Evolutionary conservation across 30 jellyfish, hydroid and myxozoan genomes (phyloP).

Genomic region (Aurelia sp.): DNA sequence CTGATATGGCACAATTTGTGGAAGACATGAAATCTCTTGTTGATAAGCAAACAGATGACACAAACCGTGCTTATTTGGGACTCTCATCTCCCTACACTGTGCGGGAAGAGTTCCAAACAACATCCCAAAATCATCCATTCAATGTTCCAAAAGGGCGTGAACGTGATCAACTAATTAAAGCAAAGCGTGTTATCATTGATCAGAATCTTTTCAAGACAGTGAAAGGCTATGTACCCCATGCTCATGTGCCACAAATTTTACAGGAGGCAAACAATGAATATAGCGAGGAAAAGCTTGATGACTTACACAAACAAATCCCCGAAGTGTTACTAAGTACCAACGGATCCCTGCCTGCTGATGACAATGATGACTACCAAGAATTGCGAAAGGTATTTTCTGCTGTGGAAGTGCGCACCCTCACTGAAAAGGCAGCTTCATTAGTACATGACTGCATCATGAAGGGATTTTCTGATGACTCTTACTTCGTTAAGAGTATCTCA

Average conservation of each 20-base stretch:
- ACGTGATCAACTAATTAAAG: conserved; percentile 8
- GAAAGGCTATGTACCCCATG: conserved; percentile 13
- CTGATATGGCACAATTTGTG: conserved; percentile 5
- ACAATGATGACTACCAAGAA: too few relatives aligned
- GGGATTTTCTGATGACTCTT: too few relatives aligned
- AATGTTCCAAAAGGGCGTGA: conserved; percentile 6
- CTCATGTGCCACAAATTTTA: conserved; percentile 3
- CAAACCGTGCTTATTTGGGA: conserved; percentile 13
- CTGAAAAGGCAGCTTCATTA: too few relatives aligned
- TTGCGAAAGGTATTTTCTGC: too few relatives aligned
- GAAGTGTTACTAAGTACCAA: too few relatives aligned
- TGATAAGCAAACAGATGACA: not conserved
- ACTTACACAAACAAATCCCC: too few relatives aligned
- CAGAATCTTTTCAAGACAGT: conserved; percentile 13
- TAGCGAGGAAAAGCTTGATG: too few relatives aligned
- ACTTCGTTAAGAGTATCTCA: too few relatives aligned
- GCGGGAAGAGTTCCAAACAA: conserved; percentile 10
- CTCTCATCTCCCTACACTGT: not conserved
- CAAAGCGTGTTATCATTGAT: conserved; percentile 25
- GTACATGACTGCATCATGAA: too few relatives aligned
- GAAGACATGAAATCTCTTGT: conserved; percentile 24
- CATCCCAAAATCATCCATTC: conserved; percentile 1
- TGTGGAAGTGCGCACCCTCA: too few relatives aligned
- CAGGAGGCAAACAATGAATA: conserved; percentile 4
- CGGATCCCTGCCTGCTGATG: too few relatives aligned